Percentiles rank a stretch among this genome's conserved stretches.
Evolutionary conservation across 2,888 invertebrate species (phyloP).

Genomic region (Neelides folsomi): DNA sequence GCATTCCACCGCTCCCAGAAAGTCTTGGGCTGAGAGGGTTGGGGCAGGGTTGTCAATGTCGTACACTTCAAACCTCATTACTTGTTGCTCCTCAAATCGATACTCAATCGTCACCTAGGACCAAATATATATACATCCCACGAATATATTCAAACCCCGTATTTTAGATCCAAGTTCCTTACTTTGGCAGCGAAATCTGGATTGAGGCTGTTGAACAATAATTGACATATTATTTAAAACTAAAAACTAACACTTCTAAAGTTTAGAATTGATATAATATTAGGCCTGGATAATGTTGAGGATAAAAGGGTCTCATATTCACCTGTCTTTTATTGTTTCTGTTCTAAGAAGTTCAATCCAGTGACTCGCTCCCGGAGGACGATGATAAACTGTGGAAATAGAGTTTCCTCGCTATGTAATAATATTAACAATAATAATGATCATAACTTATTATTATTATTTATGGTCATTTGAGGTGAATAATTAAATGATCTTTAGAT

Average conservation of each 20-base stretch:
- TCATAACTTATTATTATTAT: no score
- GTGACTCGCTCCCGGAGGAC: constrained; percentile 36
- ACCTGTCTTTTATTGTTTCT: constrained; percentile 39
- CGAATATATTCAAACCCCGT: neutral
- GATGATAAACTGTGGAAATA: constrained; percentile 34
- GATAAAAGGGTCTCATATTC: no score
- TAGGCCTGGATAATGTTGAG: no score
- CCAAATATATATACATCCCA: neutral
- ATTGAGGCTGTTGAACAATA: no score
- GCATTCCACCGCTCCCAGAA: constrained; percentile 42
- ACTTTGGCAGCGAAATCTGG: constrained; percentile 46
- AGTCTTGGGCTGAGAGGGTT: constrained; percentile 38
- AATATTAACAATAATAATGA: no score
- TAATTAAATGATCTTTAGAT: no score
- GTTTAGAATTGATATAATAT: no score
- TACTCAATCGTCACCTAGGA: constrained; percentile 36
- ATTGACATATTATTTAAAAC: no score
- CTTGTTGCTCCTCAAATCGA: constrained; percentile 47
- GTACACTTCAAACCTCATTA: constrained; percentile 42
- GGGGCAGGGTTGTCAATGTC: constrained; percentile 37
- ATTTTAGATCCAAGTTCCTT: constrained; percentile 17
- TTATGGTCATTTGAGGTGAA: no score
- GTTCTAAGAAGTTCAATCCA: constrained; percentile 40
- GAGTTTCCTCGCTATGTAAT: no score
- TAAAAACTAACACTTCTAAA: no score